Conservation (phyloP, 2,888 invertebrate species). For the Lasioglossum vierecki region DNA sequence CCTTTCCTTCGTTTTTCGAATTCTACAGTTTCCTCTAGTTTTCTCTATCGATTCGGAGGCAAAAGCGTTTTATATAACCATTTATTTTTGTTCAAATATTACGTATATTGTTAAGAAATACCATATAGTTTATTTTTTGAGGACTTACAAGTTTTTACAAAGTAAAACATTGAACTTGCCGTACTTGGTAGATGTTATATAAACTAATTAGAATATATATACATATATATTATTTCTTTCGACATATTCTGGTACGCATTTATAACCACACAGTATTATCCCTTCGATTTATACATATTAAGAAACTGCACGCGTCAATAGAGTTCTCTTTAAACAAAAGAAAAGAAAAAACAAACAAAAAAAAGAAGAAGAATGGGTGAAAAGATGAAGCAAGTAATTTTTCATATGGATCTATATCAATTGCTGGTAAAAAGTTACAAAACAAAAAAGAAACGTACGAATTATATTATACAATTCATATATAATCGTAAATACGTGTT, state of each 20-base stretch:
- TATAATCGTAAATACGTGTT: slow-evolving; percentile 50
- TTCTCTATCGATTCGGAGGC: slow-evolving; percentile 22
- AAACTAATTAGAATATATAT: slow-evolving; percentile 29
- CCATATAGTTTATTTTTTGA: slow-evolving; percentile 69
- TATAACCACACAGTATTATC: slow-evolving; percentile 56
- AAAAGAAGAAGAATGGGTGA: neutral
- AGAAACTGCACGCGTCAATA: slow-evolving; percentile 52
- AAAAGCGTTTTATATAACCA: slow-evolving; percentile 45
- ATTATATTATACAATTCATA: slow-evolving; percentile 46
- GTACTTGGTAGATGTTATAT: slow-evolving; percentile 58
- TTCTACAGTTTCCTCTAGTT: slow-evolving; percentile 1
- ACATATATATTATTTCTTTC: slow-evolving; percentile 27
- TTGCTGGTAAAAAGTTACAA: slow-evolving; percentile 49
- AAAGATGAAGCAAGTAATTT: slow-evolving; percentile 47
- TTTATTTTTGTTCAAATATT: slow-evolving; percentile 62
- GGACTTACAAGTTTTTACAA: slow-evolving; percentile 64
- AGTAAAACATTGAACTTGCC: slow-evolving; percentile 65
- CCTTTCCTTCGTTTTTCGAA: neutral
- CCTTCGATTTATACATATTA: slow-evolving; percentile 45
- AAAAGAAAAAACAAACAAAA: neutral
- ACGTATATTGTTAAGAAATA: slow-evolving; percentile 64
- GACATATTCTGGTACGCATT: slow-evolving; percentile 60
- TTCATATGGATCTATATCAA: slow-evolving; percentile 47
- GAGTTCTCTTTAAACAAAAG: slow-evolving; percentile 32
- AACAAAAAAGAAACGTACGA: slow-evolving; percentile 34